Base-by-base conservation (phyloP, 2,113 vertebrate species). In the Mus spicilegus region DNA sequence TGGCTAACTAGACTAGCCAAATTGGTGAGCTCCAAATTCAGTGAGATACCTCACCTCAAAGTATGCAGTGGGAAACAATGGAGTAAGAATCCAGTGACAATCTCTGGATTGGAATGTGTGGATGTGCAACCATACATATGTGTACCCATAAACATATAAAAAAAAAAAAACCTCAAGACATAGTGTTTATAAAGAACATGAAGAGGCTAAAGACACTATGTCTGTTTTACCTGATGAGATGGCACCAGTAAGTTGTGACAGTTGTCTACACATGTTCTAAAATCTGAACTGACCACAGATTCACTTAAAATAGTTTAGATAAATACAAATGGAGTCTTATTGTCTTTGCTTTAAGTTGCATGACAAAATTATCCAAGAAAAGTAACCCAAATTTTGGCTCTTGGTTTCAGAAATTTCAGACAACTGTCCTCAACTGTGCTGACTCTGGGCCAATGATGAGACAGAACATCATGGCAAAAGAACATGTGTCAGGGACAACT, bases 221-320 rank as follows among this genome's bases (percentile, higher is more conserved):
- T 75, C 58, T 16, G 7, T 90, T 87, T 87, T 26, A 69, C 75
- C 61, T 36, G 30, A 95, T 90, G 49, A 49, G 8, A 2, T 86
- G 84, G 63, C 56, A 69, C 49, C 8, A 63, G 49, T 54, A 72
- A 39, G 58, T 16, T 51, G 49, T 16, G 20, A 33, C 51, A 87
- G 46, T 51, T 69, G 14, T 76, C 3, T 24, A 58, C 16, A 1
- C 22, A 69, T 26, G 65, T 80, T 94, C 94, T 69, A 70, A 87
- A 46, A 89, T 5, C 9, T 69, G 80, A 7, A 81, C 12, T n/a
- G 80, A 87, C 49, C 56, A 49, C 39, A 76, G 19, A 81, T 19
- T 46, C 30, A 75, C 22, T 80, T 80, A 81, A 77, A 73, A 46
- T 91, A 95, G n/a, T 92, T 95, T 56, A 89, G 56, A 73, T 80